Evolutionary conservation across 2,888 invertebrate genomes (phyloP), one percentile per base, ranked within the genome.

Genomic region (Sarcophaga subvicina): DNA sequence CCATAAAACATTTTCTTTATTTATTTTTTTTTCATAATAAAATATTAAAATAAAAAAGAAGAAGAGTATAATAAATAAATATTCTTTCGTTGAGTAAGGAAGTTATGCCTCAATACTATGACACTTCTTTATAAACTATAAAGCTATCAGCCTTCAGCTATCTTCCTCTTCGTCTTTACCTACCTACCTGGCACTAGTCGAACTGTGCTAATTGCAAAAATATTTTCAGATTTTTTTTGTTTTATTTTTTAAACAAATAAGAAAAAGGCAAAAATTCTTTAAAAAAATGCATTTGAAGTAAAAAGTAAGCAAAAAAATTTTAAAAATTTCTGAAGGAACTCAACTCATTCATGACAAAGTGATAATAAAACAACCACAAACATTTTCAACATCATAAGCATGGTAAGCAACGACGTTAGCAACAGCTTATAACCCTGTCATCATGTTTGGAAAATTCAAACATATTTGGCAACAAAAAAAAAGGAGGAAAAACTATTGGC

Each of bases 311-410:
- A 37, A 37, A 37, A 37, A 37, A 37, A 37, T 0, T 37, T 37
- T 0, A 54, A 54, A 54, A 54, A 54, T 14, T 14, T 54, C 17
- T 12, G n/a, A 1, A 27, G 37, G 10, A 27, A 72, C 78, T 63
- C 59, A 71, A 72, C 78, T 63, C 59, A 71, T 79, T 69, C 71
- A 64, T 14, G 60, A 78, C 81, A 81, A 76, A 80, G 76, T 80
- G 82, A 86, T 83, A 80, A 82, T 83, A 67, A 20, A 83, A 63
- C 45, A 78, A 78, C 86, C 86, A 69, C 86, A 86, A 83, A 83
- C 83, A 86, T 86, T 83, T 86, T 80, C 72, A 72, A 59, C 77
- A 83, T 25, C 71, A 70, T 54, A 69, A 63, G 27, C 45, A 45
- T 10, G 25, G 37, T 67, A 54, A 78, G 67, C 54, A 79, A 54